phyloP scores from a whole-genome alignment of 2,113 vertebrate genomes.

The Diglossa brunneiventris region DNA sequence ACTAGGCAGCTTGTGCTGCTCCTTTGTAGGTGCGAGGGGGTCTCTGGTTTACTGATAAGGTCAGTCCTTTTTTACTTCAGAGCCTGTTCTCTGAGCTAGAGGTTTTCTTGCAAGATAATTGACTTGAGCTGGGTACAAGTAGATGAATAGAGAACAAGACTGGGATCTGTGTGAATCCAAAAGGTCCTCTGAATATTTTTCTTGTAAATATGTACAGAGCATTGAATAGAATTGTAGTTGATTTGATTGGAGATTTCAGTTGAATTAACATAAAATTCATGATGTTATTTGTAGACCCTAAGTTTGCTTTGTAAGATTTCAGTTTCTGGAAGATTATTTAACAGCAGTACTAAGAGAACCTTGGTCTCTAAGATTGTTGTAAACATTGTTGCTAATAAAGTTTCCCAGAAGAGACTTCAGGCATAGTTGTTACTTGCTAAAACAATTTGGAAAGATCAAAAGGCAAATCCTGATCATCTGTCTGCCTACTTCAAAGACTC shows the following conservation, averaged over 20 bases:
- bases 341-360: background rate
- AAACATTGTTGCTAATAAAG: slow-evolving; percentile 31
- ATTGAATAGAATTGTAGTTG: background rate
- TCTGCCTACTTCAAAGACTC: slow-evolving; percentile 70
- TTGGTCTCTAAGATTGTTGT: background rate
- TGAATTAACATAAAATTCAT: background rate
- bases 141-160: background rate
- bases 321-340: slow-evolving; percentile 37
- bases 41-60: background rate
- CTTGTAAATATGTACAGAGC: background rate
- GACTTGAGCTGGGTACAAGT: background rate
- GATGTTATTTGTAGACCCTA: background rate
- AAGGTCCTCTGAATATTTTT: background rate
- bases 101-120: background rate
- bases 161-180: background rate
- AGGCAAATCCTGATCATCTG: slow-evolving; percentile 68
- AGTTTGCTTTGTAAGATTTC: slow-evolving; percentile 13
- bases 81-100: background rate
- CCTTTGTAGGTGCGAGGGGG: background rate
- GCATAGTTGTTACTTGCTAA: slow-evolving; percentile 60
- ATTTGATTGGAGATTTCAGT: background rate
- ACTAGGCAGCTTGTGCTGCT: background rate
- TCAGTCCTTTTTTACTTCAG: background rate
- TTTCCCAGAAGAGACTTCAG: slow-evolving; percentile 58
- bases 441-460: slow-evolving; percentile 74